Base-by-base conservation (phyloP, 2,888 invertebrate species). In the Drosophila seclusa region DNA sequence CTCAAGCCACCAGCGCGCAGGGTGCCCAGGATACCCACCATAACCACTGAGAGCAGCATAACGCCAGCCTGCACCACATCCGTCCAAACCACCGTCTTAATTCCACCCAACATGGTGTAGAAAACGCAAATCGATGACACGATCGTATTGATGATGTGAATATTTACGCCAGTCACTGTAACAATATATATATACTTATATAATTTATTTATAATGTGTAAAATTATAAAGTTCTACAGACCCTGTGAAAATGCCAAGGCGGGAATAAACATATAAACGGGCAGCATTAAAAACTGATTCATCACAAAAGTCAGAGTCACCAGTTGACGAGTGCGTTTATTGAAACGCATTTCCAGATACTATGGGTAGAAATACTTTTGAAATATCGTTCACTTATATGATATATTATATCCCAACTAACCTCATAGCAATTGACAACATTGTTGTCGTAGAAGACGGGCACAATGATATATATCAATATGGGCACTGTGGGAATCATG, bases 111-210 rank as follows among this genome's bases (percentile, higher is more conserved):
- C 82, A 94, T 94, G 0, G 95, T 91, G 52, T 91, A 95, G 86
- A 95, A 94, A 24, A 94, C 94, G 81, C 95, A 95, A n/a, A 95
- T 93, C 18, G 93, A 85, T 32, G 94, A 94, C 5, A 94, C 94
- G 2, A 94, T 91, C 0, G 93, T 83, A 63, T 95, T 94, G 36
- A 95, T 94, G 0, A 94, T 86, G 91, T 95, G 95, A 21, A 95
- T 92, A 73, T 94, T 94, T 18, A 94, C 89, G 1, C 94, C 95
- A 16, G 95, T 95, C 16, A 95, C 95, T 95, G 91, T 48, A 92
- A 92, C 48, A 64, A 66, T 6, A 36, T 32, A 24, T 24, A 38
- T 40, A 13, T 18, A 4, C 8, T 1, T 18, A 36, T 36, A 16
- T 4, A 13, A 62, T 40, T 18, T 18, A 7, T 18, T 1, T 6